A percentile compares a stretch with the other conserved stretches of the same genome.
Conservation (phyloP, 2,797 vertebrate genomes). For the Spinus olivaceus region DNA sequence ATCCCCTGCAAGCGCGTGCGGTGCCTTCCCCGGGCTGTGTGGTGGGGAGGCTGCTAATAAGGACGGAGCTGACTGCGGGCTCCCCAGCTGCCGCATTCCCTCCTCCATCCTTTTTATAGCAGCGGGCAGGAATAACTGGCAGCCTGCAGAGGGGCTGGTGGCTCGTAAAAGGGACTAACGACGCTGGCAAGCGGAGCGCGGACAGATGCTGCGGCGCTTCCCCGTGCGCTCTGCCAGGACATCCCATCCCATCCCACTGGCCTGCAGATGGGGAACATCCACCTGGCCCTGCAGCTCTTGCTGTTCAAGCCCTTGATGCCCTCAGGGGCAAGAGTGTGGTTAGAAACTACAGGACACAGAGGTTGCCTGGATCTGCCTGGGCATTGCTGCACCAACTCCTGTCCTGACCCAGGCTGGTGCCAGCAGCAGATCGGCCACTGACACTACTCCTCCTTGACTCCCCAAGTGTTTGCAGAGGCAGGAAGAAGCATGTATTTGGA, state of each 20-base stretch:
- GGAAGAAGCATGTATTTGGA: background rate
- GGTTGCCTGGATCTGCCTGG: rapidly evolving
- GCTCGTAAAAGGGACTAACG: conserved; percentile 23
- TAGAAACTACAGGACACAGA: background rate
- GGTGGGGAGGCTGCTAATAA: conserved; percentile 41
- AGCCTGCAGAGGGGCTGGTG: conserved; percentile 17
- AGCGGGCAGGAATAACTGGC: conserved; percentile 13
- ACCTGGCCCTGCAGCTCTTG: background rate
- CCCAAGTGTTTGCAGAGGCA: background rate
- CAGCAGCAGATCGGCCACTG: background rate
- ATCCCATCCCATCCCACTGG: background rate
- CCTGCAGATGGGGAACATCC: background rate
- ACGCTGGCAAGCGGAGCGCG: background rate
- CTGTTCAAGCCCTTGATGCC: background rate
- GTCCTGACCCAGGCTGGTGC: background rate
- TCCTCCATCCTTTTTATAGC: conserved; percentile 15
- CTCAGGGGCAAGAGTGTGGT: background rate
- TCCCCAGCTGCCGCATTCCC: conserved; percentile 36
- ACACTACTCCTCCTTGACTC: rapidly evolving
- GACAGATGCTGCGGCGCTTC: background rate
- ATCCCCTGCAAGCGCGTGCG: background rate
- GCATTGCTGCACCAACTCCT: rapidly evolving
- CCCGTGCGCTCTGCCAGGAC: background rate
- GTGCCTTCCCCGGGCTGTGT: conserved; percentile 26
- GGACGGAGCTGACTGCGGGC: background rate